Base-by-base conservation (phyloP, 1,140 invertebrate genomes). In the Lordiphosa mommai region DNA sequence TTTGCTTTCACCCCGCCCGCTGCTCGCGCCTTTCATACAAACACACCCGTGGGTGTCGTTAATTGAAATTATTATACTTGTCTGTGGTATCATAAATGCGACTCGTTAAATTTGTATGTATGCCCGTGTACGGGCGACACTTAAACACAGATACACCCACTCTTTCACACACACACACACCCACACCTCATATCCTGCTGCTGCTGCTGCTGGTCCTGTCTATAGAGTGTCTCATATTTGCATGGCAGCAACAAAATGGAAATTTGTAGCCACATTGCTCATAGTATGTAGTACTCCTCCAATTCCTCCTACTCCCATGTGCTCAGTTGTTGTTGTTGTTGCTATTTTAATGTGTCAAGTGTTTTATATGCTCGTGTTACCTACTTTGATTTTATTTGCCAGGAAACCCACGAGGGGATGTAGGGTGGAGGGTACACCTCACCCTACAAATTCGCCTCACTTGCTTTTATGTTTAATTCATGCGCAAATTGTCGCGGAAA, bases 11-110 rank as follows among this genome's bases (percentile, higher is more conserved):
- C 13, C 17, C 44, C 14, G 29, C 38, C 33, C 47, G 47, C 60
- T 47, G 9, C n/a, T 23, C 4, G 27, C 41, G 9, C 12, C 12
- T 50, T 10, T 38, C 16, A 47, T 27, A 58, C 63, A 77, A 77
- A 84, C 72, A 84, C 72, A 85, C 77, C 68, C 77, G 68, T 55
- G 79, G 77, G 77, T 85, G 77, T 84, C 79, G 77, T 84, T 84
- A 84, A 84, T 84, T 84, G 77, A 84, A 84, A 84, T 84, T 84
- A 84, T 84, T 84, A 84, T 84, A 84, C 77, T 84, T 84, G 77
- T 72, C 77, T 84, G 77, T 84, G 77, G 77, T 84, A 84, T 85
- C 77, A 84, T 84, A 84, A 84, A 84, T 84, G 79, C 72, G 77
- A 84, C 79, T 84, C 77, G 77, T 84, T 84, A 85, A 84, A 84